These are phyloP conservation scores for Sebastes trivittatus DNA, from an alignment of 2,797 vertebrate species.

Conservation along the genomic window DNA sequence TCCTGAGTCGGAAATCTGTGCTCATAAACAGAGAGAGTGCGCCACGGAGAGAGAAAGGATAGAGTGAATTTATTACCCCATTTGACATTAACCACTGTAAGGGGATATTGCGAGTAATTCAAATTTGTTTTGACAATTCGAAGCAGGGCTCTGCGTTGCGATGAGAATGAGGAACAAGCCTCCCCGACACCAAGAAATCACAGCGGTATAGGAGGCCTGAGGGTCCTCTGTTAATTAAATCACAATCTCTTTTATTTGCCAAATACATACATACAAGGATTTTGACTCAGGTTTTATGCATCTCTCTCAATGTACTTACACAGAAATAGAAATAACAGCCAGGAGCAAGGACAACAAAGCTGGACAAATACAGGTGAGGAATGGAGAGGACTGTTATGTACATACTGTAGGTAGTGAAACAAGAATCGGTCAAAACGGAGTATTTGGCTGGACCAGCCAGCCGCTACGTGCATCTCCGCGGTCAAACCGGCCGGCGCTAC, in stretches of 20 bases:
- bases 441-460: too few relatives aligned
- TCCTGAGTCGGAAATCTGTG: conserved; percentile 35
- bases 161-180: conserved; percentile 18
- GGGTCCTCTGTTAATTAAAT: conserved; percentile 48
- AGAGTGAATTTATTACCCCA: conserved; percentile 21
- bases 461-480: too few relatives aligned
- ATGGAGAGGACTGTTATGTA: too few relatives aligned
- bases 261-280: too few relatives aligned
- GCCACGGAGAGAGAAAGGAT: not conserved
- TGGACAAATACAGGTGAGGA: too few relatives aligned
- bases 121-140: conserved; percentile 60
- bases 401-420: too few relatives aligned
- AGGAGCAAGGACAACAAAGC: too few relatives aligned
- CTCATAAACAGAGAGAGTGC: conserved; percentile 18
- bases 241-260: not conserved
- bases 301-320: too few relatives aligned
- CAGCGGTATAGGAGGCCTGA: conserved; percentile 16
- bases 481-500: too few relatives aligned
- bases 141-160: conserved; percentile 22
- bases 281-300: too few relatives aligned
- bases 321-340: too few relatives aligned
- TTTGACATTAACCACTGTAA: conserved; percentile 44
- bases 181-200: conserved; percentile 40
- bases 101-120: conserved; percentile 48
- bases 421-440: too few relatives aligned